These are phyloP conservation scores for Chionodraco myersi DNA, from an alignment of 2,113 vertebrate genomes.

Conservation along the genomic window DNA sequence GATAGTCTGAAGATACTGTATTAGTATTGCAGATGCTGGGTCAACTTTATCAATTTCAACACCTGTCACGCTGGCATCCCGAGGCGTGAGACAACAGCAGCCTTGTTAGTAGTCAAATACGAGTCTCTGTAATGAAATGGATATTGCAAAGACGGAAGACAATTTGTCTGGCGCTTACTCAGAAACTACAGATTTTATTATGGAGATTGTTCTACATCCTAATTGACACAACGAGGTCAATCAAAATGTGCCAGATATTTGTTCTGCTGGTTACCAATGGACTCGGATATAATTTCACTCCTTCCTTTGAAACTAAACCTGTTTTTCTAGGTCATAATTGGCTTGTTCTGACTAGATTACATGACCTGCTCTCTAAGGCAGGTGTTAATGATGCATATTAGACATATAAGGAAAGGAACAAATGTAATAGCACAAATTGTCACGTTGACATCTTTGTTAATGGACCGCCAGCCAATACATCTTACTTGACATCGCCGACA, in stretches of 20 bases:
- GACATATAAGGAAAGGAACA: conserved; percentile 37
- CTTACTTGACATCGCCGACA: conserved; percentile 50
- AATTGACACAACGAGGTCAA: conserved; percentile 54
- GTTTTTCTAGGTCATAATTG: background rate
- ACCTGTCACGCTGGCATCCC: conserved; percentile 56
- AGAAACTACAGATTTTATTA: conserved; percentile 56
- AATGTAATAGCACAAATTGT: conserved; percentile 49
- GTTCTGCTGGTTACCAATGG: background rate
- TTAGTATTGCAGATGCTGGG: conserved; percentile 15
- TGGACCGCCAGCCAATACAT: conserved; percentile 41
- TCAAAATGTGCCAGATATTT: conserved; percentile 34
- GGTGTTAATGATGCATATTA: conserved; percentile 46
- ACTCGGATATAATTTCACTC: background rate
- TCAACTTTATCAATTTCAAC: conserved; percentile 57
- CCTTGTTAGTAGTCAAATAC: conserved; percentile 65
- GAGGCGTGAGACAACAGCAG: conserved; percentile 43
- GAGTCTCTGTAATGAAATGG: conserved; percentile 57
- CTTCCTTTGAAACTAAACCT: background rate
- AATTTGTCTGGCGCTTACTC: conserved; percentile 59
- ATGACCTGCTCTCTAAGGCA: conserved; percentile 17
- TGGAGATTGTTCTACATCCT: conserved; percentile 49
- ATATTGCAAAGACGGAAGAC: conserved; percentile 57
- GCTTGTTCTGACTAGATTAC: background rate
- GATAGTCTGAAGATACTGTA: no score
- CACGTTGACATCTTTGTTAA: conserved; percentile 36